phyloP scores from a whole-genome alignment of 2,888 invertebrate species.

The Orthosia incerta region DNA sequence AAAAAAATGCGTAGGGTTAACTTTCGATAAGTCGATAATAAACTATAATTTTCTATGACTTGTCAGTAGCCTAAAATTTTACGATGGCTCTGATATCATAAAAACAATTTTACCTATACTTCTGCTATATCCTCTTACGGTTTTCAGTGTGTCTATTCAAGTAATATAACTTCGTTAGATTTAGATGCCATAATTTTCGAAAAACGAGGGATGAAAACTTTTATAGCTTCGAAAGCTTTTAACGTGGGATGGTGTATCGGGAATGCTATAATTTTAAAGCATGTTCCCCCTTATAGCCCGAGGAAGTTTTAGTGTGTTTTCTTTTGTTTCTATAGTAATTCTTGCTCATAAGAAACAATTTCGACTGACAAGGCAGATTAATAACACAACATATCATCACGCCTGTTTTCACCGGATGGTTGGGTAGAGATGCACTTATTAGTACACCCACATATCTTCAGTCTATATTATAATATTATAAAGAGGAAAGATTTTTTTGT shows the following conservation, averaged over 20 bases:
- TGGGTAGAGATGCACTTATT: too few species aligned
- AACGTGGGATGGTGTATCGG: constrained; percentile 64
- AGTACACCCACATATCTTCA: too few species aligned
- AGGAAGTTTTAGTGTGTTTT: constrained; percentile 50
- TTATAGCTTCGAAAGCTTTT: constrained; percentile 66
- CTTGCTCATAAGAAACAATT: constrained; percentile 39
- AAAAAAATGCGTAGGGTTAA: neutral
- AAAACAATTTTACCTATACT: neutral
- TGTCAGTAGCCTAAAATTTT: too few species aligned
- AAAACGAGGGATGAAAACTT: constrained; percentile 65
- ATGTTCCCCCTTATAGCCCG: constrained; percentile 50
- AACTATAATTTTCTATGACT: neutral
- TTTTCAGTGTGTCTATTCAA: constrained; percentile 39
- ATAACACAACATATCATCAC: neutral
- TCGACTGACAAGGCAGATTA: constrained; percentile 27
- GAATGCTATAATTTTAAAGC: constrained; percentile 64
- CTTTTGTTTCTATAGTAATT: constrained; percentile 44
- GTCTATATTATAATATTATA: too few species aligned
- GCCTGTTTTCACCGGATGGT: too few species aligned
- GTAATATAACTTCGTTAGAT: constrained; percentile 61
- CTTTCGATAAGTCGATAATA: neutral
- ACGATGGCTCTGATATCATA: neutral
- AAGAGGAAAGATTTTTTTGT: too few species aligned
- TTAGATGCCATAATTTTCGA: constrained; percentile 65
- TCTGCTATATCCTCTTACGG: neutral